Conservation (phyloP, 2,113 vertebrate species). For the Rhombomys opimus region DNA sequence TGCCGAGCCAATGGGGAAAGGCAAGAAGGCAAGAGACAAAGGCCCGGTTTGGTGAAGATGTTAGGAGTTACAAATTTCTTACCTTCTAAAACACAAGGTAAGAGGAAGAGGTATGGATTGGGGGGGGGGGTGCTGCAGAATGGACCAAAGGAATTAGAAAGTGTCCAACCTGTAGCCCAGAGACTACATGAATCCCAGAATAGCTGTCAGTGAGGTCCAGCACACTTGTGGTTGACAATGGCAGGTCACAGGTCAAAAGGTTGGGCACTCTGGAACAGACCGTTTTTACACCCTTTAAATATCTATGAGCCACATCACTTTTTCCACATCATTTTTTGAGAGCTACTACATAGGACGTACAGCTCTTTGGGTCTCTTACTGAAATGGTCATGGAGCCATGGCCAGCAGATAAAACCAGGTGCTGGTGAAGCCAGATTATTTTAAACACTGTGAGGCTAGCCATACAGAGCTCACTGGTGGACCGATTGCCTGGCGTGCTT, state of each 20-base stretch:
- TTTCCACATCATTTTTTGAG: no score
- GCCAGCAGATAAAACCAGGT: not conserved
- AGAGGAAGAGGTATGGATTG: no score
- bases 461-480: not conserved
- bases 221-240: not conserved
- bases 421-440: not conserved
- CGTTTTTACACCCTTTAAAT: not conserved
- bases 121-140: accelerated
- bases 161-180: not conserved
- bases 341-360: no score
- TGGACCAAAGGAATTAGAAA: not conserved
- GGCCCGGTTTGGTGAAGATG: not conserved
- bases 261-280: not conserved
- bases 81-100: not conserved
- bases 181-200: not conserved
- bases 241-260: not conserved
- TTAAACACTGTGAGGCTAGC: not conserved
- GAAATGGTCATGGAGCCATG: not conserved
- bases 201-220: not conserved
- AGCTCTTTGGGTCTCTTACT: not conserved
- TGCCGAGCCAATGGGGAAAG: accelerated
- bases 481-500: not conserved
- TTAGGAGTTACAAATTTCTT: not conserved
- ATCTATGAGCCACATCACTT: not conserved
- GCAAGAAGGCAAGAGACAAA: no score